Conservation (phyloP, 1,140 invertebrate genomes). For the Zaprionus capensis region DNA sequence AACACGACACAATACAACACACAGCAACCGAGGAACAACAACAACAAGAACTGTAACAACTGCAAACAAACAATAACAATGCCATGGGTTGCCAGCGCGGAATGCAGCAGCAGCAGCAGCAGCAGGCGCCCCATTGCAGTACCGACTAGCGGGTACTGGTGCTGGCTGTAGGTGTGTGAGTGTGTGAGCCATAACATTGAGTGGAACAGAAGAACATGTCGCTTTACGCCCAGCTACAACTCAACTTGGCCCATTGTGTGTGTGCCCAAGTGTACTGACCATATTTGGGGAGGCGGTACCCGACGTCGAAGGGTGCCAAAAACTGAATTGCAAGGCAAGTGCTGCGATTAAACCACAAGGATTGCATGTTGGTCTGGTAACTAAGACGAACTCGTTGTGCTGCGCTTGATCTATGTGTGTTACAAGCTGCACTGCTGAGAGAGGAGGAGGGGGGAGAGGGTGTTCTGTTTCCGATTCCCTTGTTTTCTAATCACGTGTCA, state of each 20-base stretch:
- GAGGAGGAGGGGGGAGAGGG: neutral
- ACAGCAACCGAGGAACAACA: conserved; percentile 15
- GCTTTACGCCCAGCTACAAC: conserved; percentile 72
- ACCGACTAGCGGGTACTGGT: conserved; percentile 6
- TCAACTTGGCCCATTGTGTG: conserved; percentile 69
- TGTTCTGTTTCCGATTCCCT: neutral
- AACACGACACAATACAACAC: conserved; percentile 65
- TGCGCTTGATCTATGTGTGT: neutral
- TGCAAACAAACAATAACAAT: conserved; percentile 35
- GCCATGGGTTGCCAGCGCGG: conserved; percentile 26
- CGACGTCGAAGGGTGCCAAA: neutral
- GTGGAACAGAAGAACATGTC: conserved; percentile 59
- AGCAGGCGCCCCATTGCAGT: conserved; percentile 3
- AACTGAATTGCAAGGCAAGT: conserved; percentile 13
- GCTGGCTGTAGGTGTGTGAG: neutral
- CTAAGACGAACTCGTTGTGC: neutral
- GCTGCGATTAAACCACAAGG: neutral
- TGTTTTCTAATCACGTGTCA: conserved; percentile 72
- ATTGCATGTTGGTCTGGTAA: neutral
- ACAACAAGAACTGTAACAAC: conserved; percentile 36
- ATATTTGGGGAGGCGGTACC: conserved; percentile 52
- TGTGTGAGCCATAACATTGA: conserved; percentile 46
- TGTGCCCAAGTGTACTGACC: conserved; percentile 20
- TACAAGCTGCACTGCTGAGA: neutral
- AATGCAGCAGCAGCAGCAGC: conserved; percentile 16